Evolutionary conservation across 2,113 vertebrate genomes (phyloP), one percentile per base, ranked within the genome.

Genomic region (Pygoscelis adeliae): DNA sequence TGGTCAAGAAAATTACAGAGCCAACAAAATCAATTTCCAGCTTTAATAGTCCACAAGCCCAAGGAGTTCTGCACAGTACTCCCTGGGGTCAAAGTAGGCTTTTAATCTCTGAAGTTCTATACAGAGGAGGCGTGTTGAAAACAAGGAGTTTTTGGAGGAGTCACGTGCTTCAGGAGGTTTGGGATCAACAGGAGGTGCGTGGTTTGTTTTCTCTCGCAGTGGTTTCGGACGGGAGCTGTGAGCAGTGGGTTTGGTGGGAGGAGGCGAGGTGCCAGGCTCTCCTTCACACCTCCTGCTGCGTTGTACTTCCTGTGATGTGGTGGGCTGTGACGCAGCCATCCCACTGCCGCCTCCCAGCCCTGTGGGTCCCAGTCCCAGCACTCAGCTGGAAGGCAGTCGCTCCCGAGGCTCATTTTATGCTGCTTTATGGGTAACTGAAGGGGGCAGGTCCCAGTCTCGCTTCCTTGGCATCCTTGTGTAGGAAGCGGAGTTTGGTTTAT

Each of bases 1-100:
- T 77, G 83, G 90, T 76, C 52, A 85, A 87, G 96, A 95, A 95
- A 95, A 93, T 95, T 81, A 82, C 66, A 95, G 87, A 76, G 61
- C 50, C 44, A 85, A 55, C 62, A 77, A 93, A 96, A 89, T 96
- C 32, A 91, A 46, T 77, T 83, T 95, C 83, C 50, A 76, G 30
- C 70, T 95, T 74, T 92, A 72, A 89, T 22, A 83, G 70, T 65
- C 36, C 77, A 29, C 34, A 36, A 72, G 19, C 26, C 90, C 47
- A 50, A 78, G 72, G 76, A 78, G 63, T 59, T 93, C 34, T 92
- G 52, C 40, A 14, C 63, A 65, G 56, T 19, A 3, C 52, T 89
- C 44, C 30, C 34, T 17, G 50, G 21, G 42, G 67, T 30, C 56
- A 78, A 76, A 79, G 77, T n/a, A 74, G 49, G 25, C 18, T 62